A percentile compares a stretch with the other conserved stretches of the same genome.
phyloP scores from a whole-genome alignment of 2,888 invertebrate genomes.

The Pollenia amentaria region DNA sequence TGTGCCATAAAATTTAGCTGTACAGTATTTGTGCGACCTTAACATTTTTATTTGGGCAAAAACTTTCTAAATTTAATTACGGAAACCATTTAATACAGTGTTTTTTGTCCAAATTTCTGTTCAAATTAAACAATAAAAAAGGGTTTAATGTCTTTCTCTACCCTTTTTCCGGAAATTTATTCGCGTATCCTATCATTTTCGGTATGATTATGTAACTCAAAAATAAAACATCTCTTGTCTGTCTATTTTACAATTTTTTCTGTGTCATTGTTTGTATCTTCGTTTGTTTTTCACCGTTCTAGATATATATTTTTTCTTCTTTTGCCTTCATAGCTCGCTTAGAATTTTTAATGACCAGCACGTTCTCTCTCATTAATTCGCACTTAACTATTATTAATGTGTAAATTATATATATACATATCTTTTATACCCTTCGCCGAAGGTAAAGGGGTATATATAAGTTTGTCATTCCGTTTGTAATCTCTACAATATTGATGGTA shows the following conservation, averaged over 20 bases:
- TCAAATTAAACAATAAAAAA: conserved; percentile 7
- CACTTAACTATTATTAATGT: conserved; percentile 53
- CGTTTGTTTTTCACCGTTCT: neutral
- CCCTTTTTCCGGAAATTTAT: conserved; percentile 1
- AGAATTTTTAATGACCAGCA: conserved; percentile 26
- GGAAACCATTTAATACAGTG: too few species aligned
- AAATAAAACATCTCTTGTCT: too few species aligned
- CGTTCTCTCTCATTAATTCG: conserved; percentile 47
- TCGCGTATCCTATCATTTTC: neutral
- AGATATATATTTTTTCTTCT: neutral
- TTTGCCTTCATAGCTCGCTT: neutral
- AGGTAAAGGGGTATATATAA: too few species aligned
- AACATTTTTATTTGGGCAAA: too few species aligned
- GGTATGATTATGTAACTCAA: neutral
- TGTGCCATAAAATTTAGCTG: too few species aligned
- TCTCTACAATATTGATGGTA: too few species aligned
- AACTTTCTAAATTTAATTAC: too few species aligned
- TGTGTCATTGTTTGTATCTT: neutral
- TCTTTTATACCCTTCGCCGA: too few species aligned
- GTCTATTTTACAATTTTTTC: too few species aligned
- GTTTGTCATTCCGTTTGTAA: too few species aligned
- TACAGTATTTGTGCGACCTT: too few species aligned
- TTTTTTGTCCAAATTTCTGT: neutral
- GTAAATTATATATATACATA: too few species aligned
- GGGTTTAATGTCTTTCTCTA: neutral